Conservation (phyloP, 30 jellyfish, hydroid and myxozoan species). For the Cassiopea xamachana region DNA sequence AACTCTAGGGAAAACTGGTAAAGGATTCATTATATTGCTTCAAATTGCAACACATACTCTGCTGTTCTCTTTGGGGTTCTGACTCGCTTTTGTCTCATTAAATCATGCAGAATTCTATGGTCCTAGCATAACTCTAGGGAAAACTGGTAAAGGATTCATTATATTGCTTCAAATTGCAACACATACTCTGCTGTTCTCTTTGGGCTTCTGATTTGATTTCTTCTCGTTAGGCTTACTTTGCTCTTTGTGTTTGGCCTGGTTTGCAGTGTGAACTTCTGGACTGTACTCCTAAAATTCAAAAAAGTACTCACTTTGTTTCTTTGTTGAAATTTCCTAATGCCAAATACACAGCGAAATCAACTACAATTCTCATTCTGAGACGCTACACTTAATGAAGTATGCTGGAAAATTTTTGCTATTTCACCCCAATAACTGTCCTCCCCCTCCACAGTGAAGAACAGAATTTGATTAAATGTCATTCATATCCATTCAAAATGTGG, state of each 20-base stretch:
- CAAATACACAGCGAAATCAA: no score
- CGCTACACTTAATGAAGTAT: no score
- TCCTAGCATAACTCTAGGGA: neutral
- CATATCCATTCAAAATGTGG: no score
- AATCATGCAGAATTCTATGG: no score
- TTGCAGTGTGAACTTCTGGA: conserved; percentile 29
- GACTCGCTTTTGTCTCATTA: neutral
- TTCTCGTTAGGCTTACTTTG: neutral
- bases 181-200: conserved; percentile 40
- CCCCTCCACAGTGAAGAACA: no score
- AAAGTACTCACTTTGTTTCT: no score
- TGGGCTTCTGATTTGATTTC: conserved; percentile 5
- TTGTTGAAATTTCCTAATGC: no score
- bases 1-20: neutral
- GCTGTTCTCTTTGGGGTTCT: conserved; percentile 24
- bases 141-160: neutral
- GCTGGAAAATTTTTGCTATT: no score
- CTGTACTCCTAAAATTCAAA: conserved; percentile 38
- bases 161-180: conserved; percentile 3
- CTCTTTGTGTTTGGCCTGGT: neutral
- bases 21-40: neutral
- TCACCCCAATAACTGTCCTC: no score
- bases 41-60: conserved; percentile 43
- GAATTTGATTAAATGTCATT: no score
- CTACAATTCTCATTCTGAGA: no score